phyloP scores from a whole-genome alignment of 1,140 invertebrate genomes.

The Paralvinella palmiformis region DNA sequence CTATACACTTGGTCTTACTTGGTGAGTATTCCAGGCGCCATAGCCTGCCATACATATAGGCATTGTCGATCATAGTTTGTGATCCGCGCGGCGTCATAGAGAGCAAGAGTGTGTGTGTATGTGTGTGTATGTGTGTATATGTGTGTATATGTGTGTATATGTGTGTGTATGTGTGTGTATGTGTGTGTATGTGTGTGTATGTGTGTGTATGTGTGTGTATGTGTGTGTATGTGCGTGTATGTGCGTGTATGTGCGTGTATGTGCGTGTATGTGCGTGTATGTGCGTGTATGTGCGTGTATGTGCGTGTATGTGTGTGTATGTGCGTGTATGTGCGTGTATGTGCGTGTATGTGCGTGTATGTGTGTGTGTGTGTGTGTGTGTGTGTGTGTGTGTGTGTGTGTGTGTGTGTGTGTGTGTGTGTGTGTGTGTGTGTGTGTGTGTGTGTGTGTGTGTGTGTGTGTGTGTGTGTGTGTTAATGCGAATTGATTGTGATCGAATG shows the following conservation, averaged over 20 bases:
- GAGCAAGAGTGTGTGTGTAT: too few species aligned
- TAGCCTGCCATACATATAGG: too few species aligned
- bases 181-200: too few species aligned
- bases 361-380: not conserved
- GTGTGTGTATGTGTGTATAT: too few species aligned
- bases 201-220: not conserved
- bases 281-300: not conserved
- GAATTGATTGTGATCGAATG: not conserved
- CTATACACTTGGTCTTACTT: too few species aligned
- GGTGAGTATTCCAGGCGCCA: too few species aligned
- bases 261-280: not conserved
- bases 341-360: not conserved
- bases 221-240: not conserved
- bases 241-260: not conserved
- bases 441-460: not conserved
- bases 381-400: not conserved
- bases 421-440: not conserved
- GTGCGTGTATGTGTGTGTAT: not conserved
- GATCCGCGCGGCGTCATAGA: too few species aligned
- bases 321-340: not conserved
- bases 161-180: too few species aligned
- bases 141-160: too few species aligned
- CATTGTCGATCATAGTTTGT: too few species aligned
- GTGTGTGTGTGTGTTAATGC: not conserved
- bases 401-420: not conserved